These are phyloP conservation scores for Euzophera pinguis DNA, from an alignment of 2,888 invertebrate species.

Conservation along the genomic window DNA sequence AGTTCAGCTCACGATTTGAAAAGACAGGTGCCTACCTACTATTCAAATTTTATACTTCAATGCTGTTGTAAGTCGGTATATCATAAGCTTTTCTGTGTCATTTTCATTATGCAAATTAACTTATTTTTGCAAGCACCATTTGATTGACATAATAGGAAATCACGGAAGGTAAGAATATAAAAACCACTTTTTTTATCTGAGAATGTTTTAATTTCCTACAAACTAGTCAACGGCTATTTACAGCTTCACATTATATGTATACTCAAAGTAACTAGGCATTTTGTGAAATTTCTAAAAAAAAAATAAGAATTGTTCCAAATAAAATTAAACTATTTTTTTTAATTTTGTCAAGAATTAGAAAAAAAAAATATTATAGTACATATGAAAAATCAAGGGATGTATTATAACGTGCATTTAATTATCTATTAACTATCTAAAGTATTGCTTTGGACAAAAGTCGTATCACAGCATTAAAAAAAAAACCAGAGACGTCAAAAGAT, in stretches of 20 bases:
- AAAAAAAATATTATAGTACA: background rate
- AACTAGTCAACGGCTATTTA: conserved; percentile 76
- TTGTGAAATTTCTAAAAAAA: conserved; percentile 7
- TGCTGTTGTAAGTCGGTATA: too few relatives aligned
- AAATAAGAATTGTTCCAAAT: too few relatives aligned
- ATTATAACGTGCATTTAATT: background rate
- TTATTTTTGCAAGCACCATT: too few relatives aligned
- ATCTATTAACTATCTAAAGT: background rate
- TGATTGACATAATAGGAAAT: too few relatives aligned
- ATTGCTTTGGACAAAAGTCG: conserved; percentile 10
- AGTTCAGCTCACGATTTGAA: too few relatives aligned
- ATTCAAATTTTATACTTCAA: too few relatives aligned
- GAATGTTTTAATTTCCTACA: conserved; percentile 53
- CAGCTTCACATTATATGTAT: conserved; percentile 43
- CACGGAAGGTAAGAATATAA: too few relatives aligned
- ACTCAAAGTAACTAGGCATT: conserved; percentile 3
- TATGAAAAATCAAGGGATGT: background rate
- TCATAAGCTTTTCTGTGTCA: too few relatives aligned
- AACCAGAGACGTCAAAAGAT: background rate
- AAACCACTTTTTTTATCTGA: conserved; percentile 23
- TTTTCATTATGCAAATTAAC: too few relatives aligned
- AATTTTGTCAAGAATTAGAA: background rate
- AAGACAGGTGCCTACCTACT: too few relatives aligned
- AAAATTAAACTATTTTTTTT: background rate
- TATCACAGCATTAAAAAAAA: conserved; percentile 11